Conservation (phyloP, 2,113 vertebrate species). For the Haplochromis vanheusdeni region DNA sequence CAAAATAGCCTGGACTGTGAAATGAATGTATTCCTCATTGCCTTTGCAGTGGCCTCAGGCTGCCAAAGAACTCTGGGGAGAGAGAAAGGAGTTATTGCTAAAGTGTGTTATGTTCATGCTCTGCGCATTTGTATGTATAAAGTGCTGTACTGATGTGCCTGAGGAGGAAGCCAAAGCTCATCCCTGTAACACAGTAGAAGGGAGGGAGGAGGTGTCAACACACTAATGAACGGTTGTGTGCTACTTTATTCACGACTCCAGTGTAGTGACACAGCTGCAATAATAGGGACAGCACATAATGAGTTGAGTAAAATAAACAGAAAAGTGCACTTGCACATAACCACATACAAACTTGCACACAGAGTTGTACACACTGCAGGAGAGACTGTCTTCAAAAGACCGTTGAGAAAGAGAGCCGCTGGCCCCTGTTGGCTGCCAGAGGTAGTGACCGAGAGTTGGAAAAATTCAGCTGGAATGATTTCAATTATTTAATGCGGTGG, state of each 20-base stretch:
- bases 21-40: slow-evolving; percentile 32
- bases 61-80: not conserved
- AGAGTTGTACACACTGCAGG: not conserved
- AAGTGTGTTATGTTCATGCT: slow-evolving; percentile 15
- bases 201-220: slow-evolving; percentile 18
- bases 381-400: not conserved
- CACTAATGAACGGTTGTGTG: slow-evolving; percentile 28
- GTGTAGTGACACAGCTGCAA: not conserved
- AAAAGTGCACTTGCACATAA: not conserved
- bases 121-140: slow-evolving; percentile 8
- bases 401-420: not conserved
- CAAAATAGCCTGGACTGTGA: slow-evolving; percentile 19
- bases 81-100: slow-evolving; percentile 24
- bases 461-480: not conserved
- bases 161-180: slow-evolving; percentile 28
- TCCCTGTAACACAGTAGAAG: not conserved
- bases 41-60: slow-evolving; percentile 25
- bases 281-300: not conserved
- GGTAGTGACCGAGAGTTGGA: not conserved
- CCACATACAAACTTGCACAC: not conserved
- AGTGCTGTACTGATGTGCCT: slow-evolving; percentile 7
- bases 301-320: not conserved
- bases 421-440: not conserved
- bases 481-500: not conserved
- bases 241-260: not conserved